Evolutionary conservation across 92 coral and sea anemone genomes (phyloP).

Genomic region (Porites divaricata): DNA sequence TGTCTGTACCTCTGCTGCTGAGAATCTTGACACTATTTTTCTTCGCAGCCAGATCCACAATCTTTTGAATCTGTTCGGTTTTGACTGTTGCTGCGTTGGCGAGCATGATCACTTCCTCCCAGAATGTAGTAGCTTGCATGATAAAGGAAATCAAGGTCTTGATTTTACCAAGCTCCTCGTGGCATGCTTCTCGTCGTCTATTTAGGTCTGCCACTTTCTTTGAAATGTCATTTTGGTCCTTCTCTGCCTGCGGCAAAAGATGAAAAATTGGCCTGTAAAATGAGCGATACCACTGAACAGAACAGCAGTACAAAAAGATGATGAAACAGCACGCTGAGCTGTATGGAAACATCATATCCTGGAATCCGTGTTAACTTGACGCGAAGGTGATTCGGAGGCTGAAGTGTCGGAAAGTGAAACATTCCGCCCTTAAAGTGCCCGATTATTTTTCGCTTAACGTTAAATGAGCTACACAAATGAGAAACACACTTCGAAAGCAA

Average conservation of each 20-base stretch:
- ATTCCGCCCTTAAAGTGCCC: too few species aligned
- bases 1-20: slow-evolving; percentile 43
- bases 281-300: too few species aligned
- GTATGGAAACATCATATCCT: too few species aligned
- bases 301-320: too few species aligned
- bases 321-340: too few species aligned
- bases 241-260: slow-evolving; percentile 1
- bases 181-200: slow-evolving; percentile 13
- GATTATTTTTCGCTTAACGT: too few species aligned
- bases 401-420: too few species aligned
- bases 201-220: slow-evolving; percentile 12
- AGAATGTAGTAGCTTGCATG: slow-evolving; percentile 46
- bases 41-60: slow-evolving; percentile 47
- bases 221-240: slow-evolving; percentile 3
- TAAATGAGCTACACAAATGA: too few species aligned
- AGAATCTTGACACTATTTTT: slow-evolving; percentile 35
- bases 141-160: slow-evolving; percentile 32
- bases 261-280: not conserved
- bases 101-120: slow-evolving; percentile 29
- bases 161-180: slow-evolving; percentile 40
- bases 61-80: slow-evolving; percentile 46
- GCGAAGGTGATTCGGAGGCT: too few species aligned
- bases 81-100: slow-evolving; percentile 37
- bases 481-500: too few species aligned
- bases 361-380: too few species aligned